Conservation (phyloP, 92 coral and sea anemone genomes). For the Actinernus sp. region DNA sequence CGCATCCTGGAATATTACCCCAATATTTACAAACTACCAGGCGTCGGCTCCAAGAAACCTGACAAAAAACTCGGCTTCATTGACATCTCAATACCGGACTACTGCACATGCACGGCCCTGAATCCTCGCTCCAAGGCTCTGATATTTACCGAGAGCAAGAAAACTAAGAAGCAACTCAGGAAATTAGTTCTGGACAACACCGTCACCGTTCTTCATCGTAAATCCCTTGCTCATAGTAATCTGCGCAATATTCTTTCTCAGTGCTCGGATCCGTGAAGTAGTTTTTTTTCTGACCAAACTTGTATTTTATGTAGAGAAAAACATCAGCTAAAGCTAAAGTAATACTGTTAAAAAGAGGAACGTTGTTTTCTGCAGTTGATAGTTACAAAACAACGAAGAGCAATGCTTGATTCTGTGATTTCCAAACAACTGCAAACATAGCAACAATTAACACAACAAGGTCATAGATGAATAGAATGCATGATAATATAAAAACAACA, state of each 20-base stretch:
- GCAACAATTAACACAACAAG: too few species aligned
- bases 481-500: too few species aligned
- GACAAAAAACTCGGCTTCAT: conserved; percentile 12
- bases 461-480: too few species aligned
- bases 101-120: conserved; percentile 16
- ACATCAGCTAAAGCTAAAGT: too few species aligned
- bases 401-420: too few species aligned
- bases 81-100: conserved; percentile 9
- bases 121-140: conserved; percentile 33
- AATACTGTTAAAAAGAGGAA: too few species aligned
- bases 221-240: not conserved
- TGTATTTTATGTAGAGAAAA: too few species aligned
- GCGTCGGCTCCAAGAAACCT: not conserved
- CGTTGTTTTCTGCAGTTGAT: too few species aligned
- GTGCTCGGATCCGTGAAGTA: too few species aligned
- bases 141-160: conserved; percentile 1
- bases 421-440: too few species aligned
- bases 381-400: too few species aligned
- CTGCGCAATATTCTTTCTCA: not conserved
- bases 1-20: conserved; percentile 2
- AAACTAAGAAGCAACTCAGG: not conserved
- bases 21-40: not conserved
- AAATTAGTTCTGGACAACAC: not conserved
- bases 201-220: conserved; percentile 19
- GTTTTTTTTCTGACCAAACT: too few species aligned